phyloP scores from a whole-genome alignment of 2,113 vertebrate genomes.

The human (Homo sapiens) region DNA sequence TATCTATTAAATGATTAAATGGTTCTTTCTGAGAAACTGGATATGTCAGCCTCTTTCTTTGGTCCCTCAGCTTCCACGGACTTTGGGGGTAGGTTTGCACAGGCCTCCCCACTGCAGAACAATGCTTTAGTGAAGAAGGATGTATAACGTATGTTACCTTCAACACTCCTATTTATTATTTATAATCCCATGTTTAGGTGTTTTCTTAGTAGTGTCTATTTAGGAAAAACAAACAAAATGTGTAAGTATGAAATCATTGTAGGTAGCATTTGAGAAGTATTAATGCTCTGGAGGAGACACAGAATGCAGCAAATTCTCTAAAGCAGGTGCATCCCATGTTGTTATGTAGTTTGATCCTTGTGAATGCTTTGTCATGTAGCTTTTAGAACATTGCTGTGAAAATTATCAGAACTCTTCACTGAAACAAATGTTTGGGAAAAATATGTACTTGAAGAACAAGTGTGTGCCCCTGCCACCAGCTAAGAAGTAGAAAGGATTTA shows the following conservation, averaged over 20 bases:
- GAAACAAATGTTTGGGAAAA: slow-evolving; percentile 40
- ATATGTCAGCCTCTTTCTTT: no score
- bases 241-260: slow-evolving; percentile 36
- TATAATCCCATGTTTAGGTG: not conserved
- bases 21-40: no score
- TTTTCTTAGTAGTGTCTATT: slow-evolving; percentile 34
- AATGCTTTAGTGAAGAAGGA: not conserved
- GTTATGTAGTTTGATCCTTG: not conserved
- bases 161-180: not conserved
- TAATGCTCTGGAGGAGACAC: slow-evolving; percentile 2
- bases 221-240: not conserved
- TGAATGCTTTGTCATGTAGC: slow-evolving; percentile 29
- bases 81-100: no score
- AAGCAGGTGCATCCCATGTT: not conserved
- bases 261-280: not conserved
- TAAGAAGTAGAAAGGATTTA: not conserved
- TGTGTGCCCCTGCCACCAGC: not conserved
- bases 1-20: no score
- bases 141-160: not conserved
- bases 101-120: no score
- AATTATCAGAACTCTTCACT: slow-evolving; percentile 40
- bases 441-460: slow-evolving; percentile 12
- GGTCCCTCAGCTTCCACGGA: no score
- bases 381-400: slow-evolving; percentile 34
- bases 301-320: slow-evolving; percentile 16